Base-by-base conservation (phyloP, 2,888 invertebrate genomes). In the Dichetophora obliterata region DNA sequence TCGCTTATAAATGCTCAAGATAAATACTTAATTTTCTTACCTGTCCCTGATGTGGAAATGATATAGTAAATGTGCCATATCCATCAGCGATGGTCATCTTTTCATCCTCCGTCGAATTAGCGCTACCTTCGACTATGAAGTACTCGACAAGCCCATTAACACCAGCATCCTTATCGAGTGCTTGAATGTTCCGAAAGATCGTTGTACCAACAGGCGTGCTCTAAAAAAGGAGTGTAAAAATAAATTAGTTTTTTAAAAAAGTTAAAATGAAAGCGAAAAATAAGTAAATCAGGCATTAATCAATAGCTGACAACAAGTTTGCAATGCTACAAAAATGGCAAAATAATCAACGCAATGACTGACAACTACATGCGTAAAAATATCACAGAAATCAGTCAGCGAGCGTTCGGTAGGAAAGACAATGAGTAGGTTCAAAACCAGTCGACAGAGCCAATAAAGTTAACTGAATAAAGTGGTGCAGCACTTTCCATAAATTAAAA, bases 121-220 rank as follows among this genome's bases (percentile, higher is more conserved):
- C 80, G 70, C 82, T 83, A 78, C 95, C 93, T 82, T 94, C 93
- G 78, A 95, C 92, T 80, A 96, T 93, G 82, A 94, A 95, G 89
- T 96, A 97, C 86, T 97, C 96, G 3, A 96, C 93, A 63, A 96
- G 91, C 63, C 96, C 96, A 87, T 97, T 96, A 80, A 96, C 95
- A 63, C 96, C 96, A 0, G 95, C 94, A 87, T 97, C 97, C 75
- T 93, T 93, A 87, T 97, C 96, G 75, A 92, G 90, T 0, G 96
- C 96, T 79, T 93, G 92, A 78, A 97, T 92, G 80, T 94, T 93
- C 83, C 95, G 94, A 90, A 95, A 96, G 83, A 97, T 93, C 27
- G 95, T 96, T 16, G 95, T 94, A 52, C 95, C 96, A 77, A 96
- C 92, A 65, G 96, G 95, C 73, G 95, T 95, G 81, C 95, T 91